Conservation (phyloP, 2,888 invertebrate genomes). For the Clepsis dumicolana region DNA sequence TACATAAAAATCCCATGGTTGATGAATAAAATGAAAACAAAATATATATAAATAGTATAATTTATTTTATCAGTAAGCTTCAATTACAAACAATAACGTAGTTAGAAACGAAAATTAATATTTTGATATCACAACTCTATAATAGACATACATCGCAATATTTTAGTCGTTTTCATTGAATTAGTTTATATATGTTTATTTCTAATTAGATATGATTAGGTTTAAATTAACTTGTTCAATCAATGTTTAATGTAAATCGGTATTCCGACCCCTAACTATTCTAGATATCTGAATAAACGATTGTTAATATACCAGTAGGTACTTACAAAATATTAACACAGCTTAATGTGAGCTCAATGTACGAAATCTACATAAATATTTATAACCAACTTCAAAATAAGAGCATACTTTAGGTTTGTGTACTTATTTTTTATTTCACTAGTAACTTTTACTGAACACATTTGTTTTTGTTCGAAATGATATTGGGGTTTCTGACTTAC, state of each 20-base stretch:
- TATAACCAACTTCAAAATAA: neutral
- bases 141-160: neutral
- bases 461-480: neutral
- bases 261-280: too few species aligned
- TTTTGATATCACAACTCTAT: neutral
- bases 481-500: too few species aligned
- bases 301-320: neutral
- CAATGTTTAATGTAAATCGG: neutral
- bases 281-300: neutral
- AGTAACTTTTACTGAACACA: neutral
- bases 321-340: neutral
- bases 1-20: neutral
- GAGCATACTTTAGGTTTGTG: neutral
- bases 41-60: slow-evolving; percentile 4
- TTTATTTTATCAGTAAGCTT: neutral
- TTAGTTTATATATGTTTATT: too few species aligned
- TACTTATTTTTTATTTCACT: neutral
- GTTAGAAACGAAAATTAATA: neutral
- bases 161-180: neutral
- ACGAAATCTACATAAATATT: neutral
- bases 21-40: slow-evolving; percentile 8
- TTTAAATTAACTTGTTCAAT: neutral
- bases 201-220: too few species aligned
- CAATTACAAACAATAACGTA: neutral
- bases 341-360: neutral